These are phyloP conservation scores for Chamaea fasciata DNA, from an alignment of 2,113 vertebrate species.

Conservation along the genomic window DNA sequence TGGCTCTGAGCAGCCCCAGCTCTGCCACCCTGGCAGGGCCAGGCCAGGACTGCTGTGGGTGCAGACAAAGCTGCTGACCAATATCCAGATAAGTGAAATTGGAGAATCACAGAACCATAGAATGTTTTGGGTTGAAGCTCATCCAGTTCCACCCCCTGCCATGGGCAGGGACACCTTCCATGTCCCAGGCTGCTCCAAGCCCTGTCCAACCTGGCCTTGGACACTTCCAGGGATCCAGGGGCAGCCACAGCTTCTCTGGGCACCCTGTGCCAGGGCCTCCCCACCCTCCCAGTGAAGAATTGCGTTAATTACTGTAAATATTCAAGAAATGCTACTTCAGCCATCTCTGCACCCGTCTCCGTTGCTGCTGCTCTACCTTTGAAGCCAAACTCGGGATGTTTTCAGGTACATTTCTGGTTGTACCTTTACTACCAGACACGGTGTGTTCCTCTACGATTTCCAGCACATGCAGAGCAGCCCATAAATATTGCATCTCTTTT, in stretches of 20 bases:
- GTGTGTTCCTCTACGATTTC: background rate
- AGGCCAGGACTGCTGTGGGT: background rate
- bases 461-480: background rate
- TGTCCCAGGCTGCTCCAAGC: background rate
- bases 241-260: background rate
- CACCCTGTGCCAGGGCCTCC: accelerated
- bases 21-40: background rate
- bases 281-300: background rate
- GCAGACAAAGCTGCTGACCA: background rate
- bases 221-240: background rate
- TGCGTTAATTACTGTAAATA: background rate
- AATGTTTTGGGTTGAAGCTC: background rate
- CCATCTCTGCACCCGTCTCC: background rate
- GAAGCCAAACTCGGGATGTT: background rate
- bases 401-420: background rate
- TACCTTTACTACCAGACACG: background rate
- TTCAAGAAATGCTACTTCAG: background rate
- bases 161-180: background rate
- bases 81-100: background rate
- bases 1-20: background rate
- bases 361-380: background rate
- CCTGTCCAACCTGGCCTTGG: accelerated
- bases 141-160: background rate
- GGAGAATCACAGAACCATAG: background rate
- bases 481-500: slow-evolving; percentile 9